Conservation (phyloP, 2,888 invertebrate genomes). For the Mesopsocus fuscifrons region DNA sequence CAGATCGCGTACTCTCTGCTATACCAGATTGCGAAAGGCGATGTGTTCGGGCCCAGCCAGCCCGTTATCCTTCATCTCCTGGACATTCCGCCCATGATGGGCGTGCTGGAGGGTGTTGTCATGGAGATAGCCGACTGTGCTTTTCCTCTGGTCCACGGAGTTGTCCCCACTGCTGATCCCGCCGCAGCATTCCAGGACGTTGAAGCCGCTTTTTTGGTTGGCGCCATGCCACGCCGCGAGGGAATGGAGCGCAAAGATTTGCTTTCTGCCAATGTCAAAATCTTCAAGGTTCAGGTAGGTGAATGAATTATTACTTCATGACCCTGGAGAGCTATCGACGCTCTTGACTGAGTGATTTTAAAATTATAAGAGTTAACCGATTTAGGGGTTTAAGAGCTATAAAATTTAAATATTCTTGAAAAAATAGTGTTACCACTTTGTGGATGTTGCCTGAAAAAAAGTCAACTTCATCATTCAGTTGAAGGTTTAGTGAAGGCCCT, state of each 20-base stretch:
- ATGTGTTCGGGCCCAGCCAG: slow-evolving; percentile 82
- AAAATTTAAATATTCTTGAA: too few relatives aligned
- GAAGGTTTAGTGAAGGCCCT: not conserved
- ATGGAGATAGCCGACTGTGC: slow-evolving; percentile 97
- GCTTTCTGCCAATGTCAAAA: slow-evolving; percentile 90
- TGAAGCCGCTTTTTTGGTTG: slow-evolving; percentile 90
- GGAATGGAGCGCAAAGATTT: slow-evolving; percentile 99
- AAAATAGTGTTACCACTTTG: too few relatives aligned
- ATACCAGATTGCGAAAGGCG: slow-evolving; percentile 86
- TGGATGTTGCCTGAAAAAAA: too few relatives aligned
- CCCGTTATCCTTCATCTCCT: slow-evolving; percentile 73
- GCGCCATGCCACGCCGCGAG: slow-evolving; percentile 92
- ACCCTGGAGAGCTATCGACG: too few relatives aligned
- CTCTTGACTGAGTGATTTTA: too few relatives aligned
- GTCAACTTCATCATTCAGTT: too few relatives aligned
- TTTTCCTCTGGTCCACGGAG: slow-evolving; percentile 60
- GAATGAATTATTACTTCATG: too few relatives aligned
- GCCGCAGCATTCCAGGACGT: slow-evolving; percentile 89
- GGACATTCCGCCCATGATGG: slow-evolving; percentile 92
- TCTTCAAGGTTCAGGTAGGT: slow-evolving; percentile 72
- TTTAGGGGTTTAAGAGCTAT: too few relatives aligned
- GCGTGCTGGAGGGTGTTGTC: slow-evolving; percentile 90
- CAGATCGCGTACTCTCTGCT: slow-evolving; percentile 96
- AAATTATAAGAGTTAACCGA: too few relatives aligned
- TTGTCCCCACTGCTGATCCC: slow-evolving; percentile 75